Conservation (phyloP, 2,888 invertebrate genomes). For the Diaphora mendica region DNA sequence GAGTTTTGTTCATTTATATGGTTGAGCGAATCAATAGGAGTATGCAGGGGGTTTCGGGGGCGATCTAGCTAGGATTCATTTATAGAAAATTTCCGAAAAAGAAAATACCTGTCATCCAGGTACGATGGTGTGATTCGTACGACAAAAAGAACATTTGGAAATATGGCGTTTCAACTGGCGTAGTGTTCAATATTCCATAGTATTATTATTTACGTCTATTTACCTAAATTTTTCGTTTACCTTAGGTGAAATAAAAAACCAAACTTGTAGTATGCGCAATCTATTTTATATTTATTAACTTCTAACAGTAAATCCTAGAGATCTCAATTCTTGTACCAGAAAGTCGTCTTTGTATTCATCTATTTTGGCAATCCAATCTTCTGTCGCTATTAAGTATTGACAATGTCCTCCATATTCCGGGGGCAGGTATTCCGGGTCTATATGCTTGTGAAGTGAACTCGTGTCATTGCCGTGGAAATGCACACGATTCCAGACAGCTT, state of each 20-base stretch:
- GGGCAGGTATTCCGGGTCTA: conserved; percentile 73
- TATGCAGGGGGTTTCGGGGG: no score
- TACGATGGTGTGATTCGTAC: no score
- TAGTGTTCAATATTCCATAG: no score
- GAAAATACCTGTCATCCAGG: no score
- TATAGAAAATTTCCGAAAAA: no score
- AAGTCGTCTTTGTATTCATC: conserved; percentile 81
- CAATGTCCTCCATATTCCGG: conserved; percentile 80
- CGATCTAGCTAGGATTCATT: no score
- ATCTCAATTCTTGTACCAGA: conserved; percentile 87
- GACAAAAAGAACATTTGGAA: no score
- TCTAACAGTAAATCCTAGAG: conserved; percentile 84
- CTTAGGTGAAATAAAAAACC: background rate
- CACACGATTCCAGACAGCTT: conserved; percentile 86
- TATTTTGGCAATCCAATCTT: conserved; percentile 88
- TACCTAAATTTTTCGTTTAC: no score
- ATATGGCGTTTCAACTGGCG: no score
- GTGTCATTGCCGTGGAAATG: conserved; percentile 78
- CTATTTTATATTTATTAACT: conserved; percentile 4
- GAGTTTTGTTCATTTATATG: no score
- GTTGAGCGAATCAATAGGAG: no score
- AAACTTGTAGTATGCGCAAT: background rate
- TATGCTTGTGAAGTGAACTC: conserved; percentile 72
- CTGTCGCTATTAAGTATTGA: conserved; percentile 85
- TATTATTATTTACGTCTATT: no score